Percentiles rank a stretch among this genome's conserved stretches.
Conservation (phyloP, 2,113 vertebrate species). For the Sciurus niger region DNA sequence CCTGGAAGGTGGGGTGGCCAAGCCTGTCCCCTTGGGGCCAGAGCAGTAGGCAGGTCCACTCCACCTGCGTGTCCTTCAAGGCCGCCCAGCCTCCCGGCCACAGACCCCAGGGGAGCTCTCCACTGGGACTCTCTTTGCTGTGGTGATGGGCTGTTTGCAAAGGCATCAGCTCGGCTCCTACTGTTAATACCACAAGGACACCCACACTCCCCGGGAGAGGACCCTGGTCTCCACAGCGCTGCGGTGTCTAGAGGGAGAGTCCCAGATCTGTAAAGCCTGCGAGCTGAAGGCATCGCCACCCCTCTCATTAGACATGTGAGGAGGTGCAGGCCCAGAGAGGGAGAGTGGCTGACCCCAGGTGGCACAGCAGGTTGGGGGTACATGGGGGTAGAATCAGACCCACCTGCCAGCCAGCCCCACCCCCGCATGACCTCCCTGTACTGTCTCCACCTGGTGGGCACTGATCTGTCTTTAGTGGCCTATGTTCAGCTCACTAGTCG, state of each 20-base stretch:
- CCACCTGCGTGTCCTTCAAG: background rate
- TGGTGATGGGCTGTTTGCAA: background rate
- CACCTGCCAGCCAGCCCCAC: background rate
- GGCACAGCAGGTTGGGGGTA: background rate
- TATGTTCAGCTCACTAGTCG: background rate
- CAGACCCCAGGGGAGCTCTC: background rate
- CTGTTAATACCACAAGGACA: fast-evolving
- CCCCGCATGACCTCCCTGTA: fast-evolving
- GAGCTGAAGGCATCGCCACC: fast-evolving
- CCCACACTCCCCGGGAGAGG: fast-evolving
- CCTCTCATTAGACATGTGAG: background rate
- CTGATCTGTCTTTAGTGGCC: no score
- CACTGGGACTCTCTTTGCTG: fast-evolving
- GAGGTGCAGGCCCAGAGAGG: background rate
- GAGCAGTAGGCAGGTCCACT: background rate
- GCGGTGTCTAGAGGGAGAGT: background rate
- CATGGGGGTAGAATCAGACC: background rate
- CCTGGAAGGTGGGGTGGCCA: fast-evolving
- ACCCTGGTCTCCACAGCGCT: fast-evolving
- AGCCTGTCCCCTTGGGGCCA: fast-evolving
- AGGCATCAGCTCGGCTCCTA: background rate
- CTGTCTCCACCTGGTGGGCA: fast-evolving
- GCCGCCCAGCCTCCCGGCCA: background rate
- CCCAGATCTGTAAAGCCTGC: no score
- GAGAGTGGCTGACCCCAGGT: background rate